Evolutionary conservation across 2,888 invertebrate genomes (phyloP).

Genomic region (Himalopsyche kuldschensis): DNA sequence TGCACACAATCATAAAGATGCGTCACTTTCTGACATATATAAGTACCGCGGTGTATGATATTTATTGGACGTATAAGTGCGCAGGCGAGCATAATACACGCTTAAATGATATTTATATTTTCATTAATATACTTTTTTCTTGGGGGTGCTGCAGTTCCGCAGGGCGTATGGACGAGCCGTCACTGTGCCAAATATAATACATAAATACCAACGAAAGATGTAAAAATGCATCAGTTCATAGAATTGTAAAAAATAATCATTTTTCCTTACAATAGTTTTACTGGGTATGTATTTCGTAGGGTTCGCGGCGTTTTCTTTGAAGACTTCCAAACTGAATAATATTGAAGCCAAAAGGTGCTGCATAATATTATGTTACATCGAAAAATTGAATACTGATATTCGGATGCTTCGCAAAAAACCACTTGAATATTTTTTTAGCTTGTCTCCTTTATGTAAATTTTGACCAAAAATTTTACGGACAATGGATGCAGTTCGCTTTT

Average conservation of each 20-base stretch:
- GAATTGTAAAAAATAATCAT: background rate
- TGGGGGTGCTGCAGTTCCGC: too few species aligned
- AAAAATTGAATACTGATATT: background rate
- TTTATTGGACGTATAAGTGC: too few species aligned
- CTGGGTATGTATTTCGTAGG: background rate
- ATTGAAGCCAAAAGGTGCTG: background rate
- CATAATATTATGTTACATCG: background rate
- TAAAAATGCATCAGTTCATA: too few species aligned
- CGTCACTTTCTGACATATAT: too few species aligned
- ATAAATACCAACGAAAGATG: too few species aligned
- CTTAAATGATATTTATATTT: too few species aligned
- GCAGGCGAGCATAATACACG: too few species aligned
- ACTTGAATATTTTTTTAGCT: background rate
- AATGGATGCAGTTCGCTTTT: background rate
- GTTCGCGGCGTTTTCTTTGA: background rate
- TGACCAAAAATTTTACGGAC: background rate
- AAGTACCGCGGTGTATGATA: too few species aligned
- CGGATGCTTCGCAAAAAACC: background rate
- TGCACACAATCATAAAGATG: too few species aligned
- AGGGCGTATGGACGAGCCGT: too few species aligned
- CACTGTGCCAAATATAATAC: too few species aligned
- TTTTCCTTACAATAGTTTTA: background rate
- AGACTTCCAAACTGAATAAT: background rate
- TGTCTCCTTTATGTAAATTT: background rate
- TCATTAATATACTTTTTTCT: too few species aligned